These are phyloP conservation scores for Crotalus helleri DNA, from an alignment of 2,113 vertebrate species.

Conservation along the genomic window DNA sequence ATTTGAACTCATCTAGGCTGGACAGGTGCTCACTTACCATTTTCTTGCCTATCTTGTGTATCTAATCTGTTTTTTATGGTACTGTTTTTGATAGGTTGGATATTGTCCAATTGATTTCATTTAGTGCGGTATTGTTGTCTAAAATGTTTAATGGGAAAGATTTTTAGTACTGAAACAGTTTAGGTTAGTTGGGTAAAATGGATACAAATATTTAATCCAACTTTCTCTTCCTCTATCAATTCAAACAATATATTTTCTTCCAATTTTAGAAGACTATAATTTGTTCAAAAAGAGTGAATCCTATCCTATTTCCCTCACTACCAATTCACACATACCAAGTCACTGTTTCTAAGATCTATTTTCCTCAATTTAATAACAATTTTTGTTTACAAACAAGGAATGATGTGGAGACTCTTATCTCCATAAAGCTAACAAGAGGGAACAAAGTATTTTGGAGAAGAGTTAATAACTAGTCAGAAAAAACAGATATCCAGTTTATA, in stretches of 20 bases:
- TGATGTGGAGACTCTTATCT: neutral
- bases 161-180: neutral
- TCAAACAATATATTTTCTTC: neutral
- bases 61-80: too few relatives aligned
- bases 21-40: too few relatives aligned
- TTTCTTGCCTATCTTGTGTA: too few relatives aligned
- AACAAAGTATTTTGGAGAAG: neutral
- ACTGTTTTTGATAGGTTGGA: too few relatives aligned
- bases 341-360: neutral
- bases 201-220: neutral
- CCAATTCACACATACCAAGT: neutral
- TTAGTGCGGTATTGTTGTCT: neutral
- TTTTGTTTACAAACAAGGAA: neutral
- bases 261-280: neutral
- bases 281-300: neutral
- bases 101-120: neutral
- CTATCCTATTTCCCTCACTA: neutral
- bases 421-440: neutral
- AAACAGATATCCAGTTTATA: constrained; percentile 55
- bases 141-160: neutral
- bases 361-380: neutral
- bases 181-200: neutral
- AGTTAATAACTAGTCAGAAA: constrained; percentile 24
- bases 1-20: too few relatives aligned
- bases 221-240: neutral